Evolutionary conservation across 2,888 invertebrate species (phyloP), one percentile per base, ranked within the genome.

Genomic region (Polyploca ridens): DNA sequence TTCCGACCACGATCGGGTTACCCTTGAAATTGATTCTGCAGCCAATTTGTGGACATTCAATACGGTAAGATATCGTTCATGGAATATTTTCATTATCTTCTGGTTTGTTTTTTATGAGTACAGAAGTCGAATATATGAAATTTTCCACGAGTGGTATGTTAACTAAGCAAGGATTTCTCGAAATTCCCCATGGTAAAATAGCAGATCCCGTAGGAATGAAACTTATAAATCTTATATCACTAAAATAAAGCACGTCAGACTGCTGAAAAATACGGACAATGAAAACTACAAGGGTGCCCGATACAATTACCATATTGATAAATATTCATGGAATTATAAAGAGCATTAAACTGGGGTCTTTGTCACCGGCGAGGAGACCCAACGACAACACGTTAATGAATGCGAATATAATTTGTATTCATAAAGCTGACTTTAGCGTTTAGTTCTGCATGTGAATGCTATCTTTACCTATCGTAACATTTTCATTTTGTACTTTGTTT

Each of bases 331-430:
- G 49, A 46, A 33, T 63, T 27, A 16, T 60, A 60, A 64, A 57
- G 62, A 59, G 57, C 63, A 60, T 65, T 63, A 54, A 65, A 65
- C 60, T 59, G 62, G 46, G 60, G 58, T 58, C 65, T 11, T 67
- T 64, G 62, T 66, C 63, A 68, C n/a, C 10, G 64, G 41, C 69
- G 46, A 70, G 69, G 74, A 54, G 19, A 3, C 38, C 65, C 61
- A 66, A 67, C 66, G 68, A 70, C 70, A 41, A 61, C 60, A 41
- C 61, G 61, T 19, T 44, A 61, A 61, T 61, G 41, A 61, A 61
- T 61, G 61, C 61, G 61, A 61, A 41, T 70, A 72, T 64, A 70
- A 67, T 68, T 70, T 70, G 71, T 67, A 70, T 61, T 61, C 61
- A 61, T 44, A 74, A 74, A 70, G 66, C 67, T 73, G 60, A 60